Conservation (phyloP, 2,797 vertebrate genomes). For the Acipenser oxyrinchus region DNA sequence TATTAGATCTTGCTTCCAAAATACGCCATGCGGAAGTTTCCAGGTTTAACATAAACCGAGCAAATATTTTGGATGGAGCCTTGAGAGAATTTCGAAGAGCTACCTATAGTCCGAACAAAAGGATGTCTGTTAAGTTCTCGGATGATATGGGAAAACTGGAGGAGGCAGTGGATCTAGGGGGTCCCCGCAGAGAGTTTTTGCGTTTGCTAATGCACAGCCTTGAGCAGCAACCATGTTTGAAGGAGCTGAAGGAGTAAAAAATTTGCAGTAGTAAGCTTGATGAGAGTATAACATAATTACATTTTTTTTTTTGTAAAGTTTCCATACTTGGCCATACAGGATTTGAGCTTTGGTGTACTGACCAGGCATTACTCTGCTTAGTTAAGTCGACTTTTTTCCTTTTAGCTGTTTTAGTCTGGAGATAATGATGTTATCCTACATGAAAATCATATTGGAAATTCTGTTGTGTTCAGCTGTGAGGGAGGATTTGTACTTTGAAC, state of each 20-base stretch:
- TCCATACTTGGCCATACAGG: no score
- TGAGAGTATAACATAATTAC: no score
- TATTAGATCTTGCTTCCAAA: constrained; percentile 9
- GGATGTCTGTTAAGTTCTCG: constrained; percentile 19
- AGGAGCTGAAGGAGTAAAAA: background rate
- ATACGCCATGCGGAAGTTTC: constrained; percentile 9
- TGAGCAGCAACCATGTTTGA: constrained; percentile 9
- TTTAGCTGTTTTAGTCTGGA: no score
- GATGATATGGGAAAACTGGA: constrained; percentile 13
- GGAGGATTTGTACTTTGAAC: background rate
- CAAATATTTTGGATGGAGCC: constrained; percentile 14
- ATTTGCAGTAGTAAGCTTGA: background rate
- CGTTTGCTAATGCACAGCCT: constrained; percentile 14
- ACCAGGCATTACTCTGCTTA: no score
- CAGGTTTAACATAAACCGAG: constrained; percentile 17
- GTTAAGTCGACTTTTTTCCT: no score
- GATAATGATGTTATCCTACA: no score
- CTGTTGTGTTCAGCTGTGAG: background rate
- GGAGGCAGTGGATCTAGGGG: constrained; percentile 17
- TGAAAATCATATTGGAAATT: background rate
- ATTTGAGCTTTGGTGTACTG: no score
- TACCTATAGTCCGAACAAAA: constrained; percentile 13
- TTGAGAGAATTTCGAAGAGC: constrained; percentile 12
- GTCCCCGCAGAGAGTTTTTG: constrained; percentile 12
- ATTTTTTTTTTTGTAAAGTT: no score